phyloP scores from a whole-genome alignment of 2,797 vertebrate species.

The Tamandua tetradactyla region DNA sequence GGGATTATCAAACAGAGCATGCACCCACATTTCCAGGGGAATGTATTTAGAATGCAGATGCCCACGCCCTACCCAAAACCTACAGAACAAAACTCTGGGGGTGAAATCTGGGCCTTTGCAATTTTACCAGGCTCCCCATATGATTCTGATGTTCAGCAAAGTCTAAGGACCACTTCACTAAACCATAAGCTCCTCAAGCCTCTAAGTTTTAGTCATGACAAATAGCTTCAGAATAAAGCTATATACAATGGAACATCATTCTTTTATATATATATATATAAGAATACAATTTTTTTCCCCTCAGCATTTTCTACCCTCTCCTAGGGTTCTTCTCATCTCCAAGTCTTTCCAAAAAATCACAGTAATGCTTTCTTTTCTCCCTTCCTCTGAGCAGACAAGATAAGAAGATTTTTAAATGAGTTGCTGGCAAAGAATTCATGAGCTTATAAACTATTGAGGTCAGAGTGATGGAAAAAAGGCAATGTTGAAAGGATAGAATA shows the following conservation, averaged over 20 bases:
- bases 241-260: not conserved
- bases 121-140: not conserved
- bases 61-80: not conserved
- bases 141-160: not conserved
- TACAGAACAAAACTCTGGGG: not conserved
- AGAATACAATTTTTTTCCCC: not conserved
- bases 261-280: not conserved
- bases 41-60: not conserved
- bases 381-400: slow-evolving; percentile 16
- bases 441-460: slow-evolving; percentile 54
- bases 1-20: not conserved
- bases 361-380: not conserved
- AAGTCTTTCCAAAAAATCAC: slow-evolving; percentile 46
- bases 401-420: slow-evolving; percentile 57
- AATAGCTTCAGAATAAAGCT: not conserved
- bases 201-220: not conserved
- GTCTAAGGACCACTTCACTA: not conserved
- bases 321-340: slow-evolving; percentile 29
- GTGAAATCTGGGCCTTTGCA: not conserved
- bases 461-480: not conserved
- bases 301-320: not conserved
- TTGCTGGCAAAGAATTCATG: slow-evolving; percentile 55
- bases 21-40: not conserved
- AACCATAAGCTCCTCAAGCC: not conserved
- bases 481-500: not conserved